Conservation (phyloP, 2,113 vertebrate genomes). For the Motacilla alba region DNA sequence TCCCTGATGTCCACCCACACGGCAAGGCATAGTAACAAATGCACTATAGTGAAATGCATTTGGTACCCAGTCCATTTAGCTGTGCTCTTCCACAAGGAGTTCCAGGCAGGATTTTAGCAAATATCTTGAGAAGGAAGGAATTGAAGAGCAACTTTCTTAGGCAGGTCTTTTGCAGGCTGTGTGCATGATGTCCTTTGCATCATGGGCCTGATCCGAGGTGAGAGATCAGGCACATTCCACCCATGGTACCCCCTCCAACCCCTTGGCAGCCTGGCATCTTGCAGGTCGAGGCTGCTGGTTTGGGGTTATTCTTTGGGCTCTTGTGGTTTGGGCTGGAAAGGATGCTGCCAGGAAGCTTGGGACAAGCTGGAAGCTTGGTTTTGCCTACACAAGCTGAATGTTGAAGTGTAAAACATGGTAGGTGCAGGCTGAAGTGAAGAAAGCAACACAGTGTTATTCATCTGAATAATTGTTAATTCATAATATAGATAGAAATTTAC, state of each 20-base stretch:
- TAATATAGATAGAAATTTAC: neutral
- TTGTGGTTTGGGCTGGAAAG: neutral
- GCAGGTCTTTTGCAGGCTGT: neutral
- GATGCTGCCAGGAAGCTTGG: neutral
- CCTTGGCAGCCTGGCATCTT: neutral
- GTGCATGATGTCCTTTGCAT: accelerated
- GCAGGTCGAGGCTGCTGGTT: neutral
- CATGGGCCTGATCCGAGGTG: neutral
- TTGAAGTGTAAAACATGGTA: neutral
- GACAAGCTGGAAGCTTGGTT: neutral
- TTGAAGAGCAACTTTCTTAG: neutral
- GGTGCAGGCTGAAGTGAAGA: neutral
- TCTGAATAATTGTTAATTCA: neutral
- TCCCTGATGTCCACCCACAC: accelerated
- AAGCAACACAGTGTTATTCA: neutral
- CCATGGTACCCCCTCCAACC: no score
- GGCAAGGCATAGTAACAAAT: neutral
- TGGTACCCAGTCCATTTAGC: neutral
- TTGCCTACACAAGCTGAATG: neutral
- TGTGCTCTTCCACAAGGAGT: neutral
- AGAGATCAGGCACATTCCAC: neutral
- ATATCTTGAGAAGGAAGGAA: neutral
- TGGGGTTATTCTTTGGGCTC: neutral
- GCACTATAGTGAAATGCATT: neutral
- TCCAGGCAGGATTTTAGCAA: neutral